A percentile compares a stretch with the other conserved stretches of the same genome.
Conservation (phyloP, 2,888 invertebrate species). For the Petrolisthes manimaculis region DNA sequence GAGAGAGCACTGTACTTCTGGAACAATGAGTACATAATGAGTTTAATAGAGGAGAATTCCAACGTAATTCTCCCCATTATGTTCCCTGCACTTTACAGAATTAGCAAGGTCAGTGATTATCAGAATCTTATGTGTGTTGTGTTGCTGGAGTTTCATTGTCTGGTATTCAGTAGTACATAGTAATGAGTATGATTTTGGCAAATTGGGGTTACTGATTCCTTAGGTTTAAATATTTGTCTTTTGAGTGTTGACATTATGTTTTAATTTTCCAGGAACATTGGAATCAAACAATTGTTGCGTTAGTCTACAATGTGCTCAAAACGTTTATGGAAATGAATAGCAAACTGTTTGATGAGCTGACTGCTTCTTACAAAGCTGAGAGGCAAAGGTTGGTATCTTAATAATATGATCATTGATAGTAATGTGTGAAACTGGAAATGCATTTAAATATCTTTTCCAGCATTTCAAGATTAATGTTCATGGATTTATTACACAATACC, state of each 20-base stretch:
- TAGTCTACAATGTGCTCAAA: conserved; percentile 99
- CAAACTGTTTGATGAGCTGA: conserved; percentile 98
- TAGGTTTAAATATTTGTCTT: too few species aligned
- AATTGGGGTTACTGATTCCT: too few species aligned
- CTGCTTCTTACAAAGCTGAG: conserved; percentile 98
- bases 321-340: conserved; percentile 99
- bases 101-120: conserved; percentile 62
- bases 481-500: too few species aligned
- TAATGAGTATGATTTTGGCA: too few species aligned
- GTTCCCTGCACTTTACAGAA: conserved; percentile 94
- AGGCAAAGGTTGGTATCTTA: conserved; percentile 85
- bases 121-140: too few species aligned
- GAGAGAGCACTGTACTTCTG: conserved; percentile 99
- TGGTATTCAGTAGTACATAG: too few species aligned
- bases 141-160: too few species aligned
- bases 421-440: background rate
- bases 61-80: conserved; percentile 98
- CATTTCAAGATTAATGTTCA: too few species aligned
- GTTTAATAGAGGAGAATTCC: conserved; percentile 98
- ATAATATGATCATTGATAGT: conserved; percentile 14
- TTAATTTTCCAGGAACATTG: conserved; percentile 88
- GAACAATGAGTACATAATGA: conserved; percentile 99
- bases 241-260: too few species aligned
- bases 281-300: conserved; percentile 99
- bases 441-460: too few species aligned